Evolutionary conservation across 1,140 invertebrate species (phyloP), one percentile per base, ranked within the genome.

Genomic region (Polyergus mexicanus): DNA sequence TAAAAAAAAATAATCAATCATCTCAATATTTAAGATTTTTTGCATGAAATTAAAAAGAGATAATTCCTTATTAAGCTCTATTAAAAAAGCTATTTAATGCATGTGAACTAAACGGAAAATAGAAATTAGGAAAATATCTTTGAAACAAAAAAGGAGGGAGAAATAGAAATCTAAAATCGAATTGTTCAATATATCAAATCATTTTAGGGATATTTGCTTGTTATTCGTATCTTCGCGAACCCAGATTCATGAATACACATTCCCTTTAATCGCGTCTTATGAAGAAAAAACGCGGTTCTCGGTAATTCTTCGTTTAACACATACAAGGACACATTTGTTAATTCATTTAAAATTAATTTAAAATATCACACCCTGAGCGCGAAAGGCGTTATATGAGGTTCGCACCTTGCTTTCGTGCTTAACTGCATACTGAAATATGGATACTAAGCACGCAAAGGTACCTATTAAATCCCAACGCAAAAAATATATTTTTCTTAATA

Each of bases 271-370:
- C 4, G n/a, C 35, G n/a, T 13, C n/a, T 35, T 25, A 58, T 5
- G 11, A 32, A 25, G 58, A 47, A 77, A 77, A 63, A 8, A 22
- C 1, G 3, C 16, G 25, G 10, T 44, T 65, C 60, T 47, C 25
- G 47, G 25, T 77, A 77, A 77, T 65, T 41, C 6, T 65, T 32
- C 25, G 7, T 77, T 75, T 47, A 44, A 47, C 11, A 19, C 16
- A 19, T 10, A 51, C 3, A 51, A 51, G 32, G 3, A 19, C 65
- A 22, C 28, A 69, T 56, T 80, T 80, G 22, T 80, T 69, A 69
- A 80, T 69, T 68, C 76, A 54, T 80, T 80, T 38, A 69, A 41
- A 68, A 69, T 80, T 38, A 69, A 80, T 69, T 56, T 38, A 3
- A 38, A 69, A 13, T 38, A 19, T 22, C 8, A 56, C 25, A n/a